These are phyloP conservation scores for Sturnira hondurensis DNA, from an alignment of 2,113 vertebrate genomes.

Conservation along the genomic window DNA sequence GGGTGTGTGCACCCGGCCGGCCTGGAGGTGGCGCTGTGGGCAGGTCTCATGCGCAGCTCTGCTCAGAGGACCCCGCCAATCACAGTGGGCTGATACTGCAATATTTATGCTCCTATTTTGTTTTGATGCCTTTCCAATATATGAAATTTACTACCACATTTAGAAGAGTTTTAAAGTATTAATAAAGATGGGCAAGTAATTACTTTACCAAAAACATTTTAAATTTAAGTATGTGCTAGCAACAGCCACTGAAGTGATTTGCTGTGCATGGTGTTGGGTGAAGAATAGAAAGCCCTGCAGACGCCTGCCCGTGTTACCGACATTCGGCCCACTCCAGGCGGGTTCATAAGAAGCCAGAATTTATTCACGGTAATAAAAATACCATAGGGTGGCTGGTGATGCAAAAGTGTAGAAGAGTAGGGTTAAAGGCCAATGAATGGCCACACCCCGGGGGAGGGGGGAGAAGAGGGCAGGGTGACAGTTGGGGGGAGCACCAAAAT, in stretches of 20 bases:
- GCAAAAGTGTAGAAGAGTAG: background rate
- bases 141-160: background rate
- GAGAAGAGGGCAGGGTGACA: background rate
- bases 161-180: background rate
- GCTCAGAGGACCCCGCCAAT: rapidly evolving
- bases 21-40: rapidly evolving
- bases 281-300: background rate
- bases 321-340: background rate
- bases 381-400: background rate
- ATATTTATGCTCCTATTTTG: background rate
- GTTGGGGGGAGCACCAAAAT: background rate
- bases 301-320: background rate
- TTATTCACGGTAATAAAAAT: background rate
- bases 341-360: background rate
- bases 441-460: no score
- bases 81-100: background rate
- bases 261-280: rapidly evolving
- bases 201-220: background rate
- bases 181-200: background rate
- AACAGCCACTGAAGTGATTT: background rate
- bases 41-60: rapidly evolving
- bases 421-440: background rate
- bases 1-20: rapidly evolving
- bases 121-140: background rate
- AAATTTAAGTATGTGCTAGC: background rate